Evolutionary conservation across 2,888 invertebrate species (phyloP).

Genomic region (Cephalotes varians): DNA sequence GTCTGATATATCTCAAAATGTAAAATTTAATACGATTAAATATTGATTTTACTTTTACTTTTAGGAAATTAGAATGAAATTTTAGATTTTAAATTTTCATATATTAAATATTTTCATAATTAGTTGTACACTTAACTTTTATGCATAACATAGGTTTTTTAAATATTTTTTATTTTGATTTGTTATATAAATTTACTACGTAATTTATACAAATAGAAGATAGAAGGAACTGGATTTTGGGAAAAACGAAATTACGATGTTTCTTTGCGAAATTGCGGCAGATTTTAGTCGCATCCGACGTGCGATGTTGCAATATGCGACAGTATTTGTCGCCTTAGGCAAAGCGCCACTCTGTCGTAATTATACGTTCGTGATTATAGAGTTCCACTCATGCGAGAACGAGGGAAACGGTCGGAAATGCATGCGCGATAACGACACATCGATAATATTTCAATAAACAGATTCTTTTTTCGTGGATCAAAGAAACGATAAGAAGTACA

Average conservation of each 20-base stretch:
- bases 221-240: not conserved
- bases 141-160: not conserved
- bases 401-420: not conserved
- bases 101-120: not conserved
- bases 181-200: not conserved
- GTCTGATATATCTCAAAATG: not conserved
- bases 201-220: not conserved
- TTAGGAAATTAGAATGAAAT: not conserved
- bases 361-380: conserved; percentile 33
- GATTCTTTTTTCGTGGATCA: not conserved
- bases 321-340: conserved; percentile 24
- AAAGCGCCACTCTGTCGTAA: conserved; percentile 18
- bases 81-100: not conserved
- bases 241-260: not conserved
- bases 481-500: conserved; percentile 17
- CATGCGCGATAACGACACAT: conserved; percentile 4
- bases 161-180: not conserved
- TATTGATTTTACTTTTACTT: conserved; percentile 5
- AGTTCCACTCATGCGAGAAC: conserved; percentile 31
- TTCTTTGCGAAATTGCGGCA: not conserved
- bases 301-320: not conserved
- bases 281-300: not conserved
- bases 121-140: not conserved
- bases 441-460: conserved; percentile 39
- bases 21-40: not conserved